phyloP scores from a whole-genome alignment of 2,113 vertebrate genomes.

The Numida meleagris region DNA sequence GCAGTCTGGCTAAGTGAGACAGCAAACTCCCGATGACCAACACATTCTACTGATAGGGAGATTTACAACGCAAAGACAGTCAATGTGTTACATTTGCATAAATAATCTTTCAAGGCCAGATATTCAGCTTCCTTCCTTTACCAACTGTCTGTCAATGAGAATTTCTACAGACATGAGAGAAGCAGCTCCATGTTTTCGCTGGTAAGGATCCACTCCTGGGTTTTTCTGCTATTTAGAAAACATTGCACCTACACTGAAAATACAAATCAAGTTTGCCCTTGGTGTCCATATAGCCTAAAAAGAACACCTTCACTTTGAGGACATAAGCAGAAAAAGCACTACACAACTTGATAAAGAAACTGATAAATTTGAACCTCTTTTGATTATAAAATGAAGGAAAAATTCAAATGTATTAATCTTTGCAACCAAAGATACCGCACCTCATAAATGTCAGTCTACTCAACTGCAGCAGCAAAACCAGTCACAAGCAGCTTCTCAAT shows the following conservation, averaged over 20 bases:
- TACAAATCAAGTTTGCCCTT: background rate
- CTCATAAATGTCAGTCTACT: background rate
- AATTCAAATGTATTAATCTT: background rate
- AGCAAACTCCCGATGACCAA: background rate
- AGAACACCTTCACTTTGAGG: background rate
- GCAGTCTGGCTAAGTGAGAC: background rate
- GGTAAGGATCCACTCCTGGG: background rate
- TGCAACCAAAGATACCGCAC: background rate
- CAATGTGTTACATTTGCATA: background rate
- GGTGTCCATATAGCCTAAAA: background rate
- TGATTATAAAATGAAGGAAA: background rate
- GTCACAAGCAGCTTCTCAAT: background rate
- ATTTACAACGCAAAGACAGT: background rate
- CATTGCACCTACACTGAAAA: background rate
- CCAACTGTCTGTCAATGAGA: background rate
- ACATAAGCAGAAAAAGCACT: background rate
- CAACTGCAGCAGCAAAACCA: background rate
- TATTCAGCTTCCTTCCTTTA: background rate
- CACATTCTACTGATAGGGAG: background rate
- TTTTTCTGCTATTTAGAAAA: background rate
- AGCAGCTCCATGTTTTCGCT: background rate
- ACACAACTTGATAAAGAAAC: background rate
- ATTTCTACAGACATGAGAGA: background rate
- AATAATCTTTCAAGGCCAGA: background rate
- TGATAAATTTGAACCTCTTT: background rate